Base-by-base conservation (phyloP, 2,797 vertebrate species). In the Anguilla pacifica region DNA sequence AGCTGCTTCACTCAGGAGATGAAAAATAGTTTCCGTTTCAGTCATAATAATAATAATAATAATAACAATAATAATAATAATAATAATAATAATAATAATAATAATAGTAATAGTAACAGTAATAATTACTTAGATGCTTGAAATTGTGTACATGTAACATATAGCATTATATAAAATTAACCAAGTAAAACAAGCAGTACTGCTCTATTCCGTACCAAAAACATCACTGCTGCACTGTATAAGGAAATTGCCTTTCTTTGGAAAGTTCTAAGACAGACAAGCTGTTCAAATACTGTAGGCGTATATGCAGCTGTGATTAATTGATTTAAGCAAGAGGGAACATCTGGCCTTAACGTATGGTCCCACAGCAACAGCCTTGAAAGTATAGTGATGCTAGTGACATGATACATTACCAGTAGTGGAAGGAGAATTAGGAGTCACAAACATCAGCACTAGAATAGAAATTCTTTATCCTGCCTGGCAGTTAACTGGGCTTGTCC, bases 261-360 rank as follows among this genome's bases (percentile, higher is more conserved):
- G 11, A 79, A 82, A 6, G 74, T 19, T n/a, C 19, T 25, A 19
- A 84, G 13, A 82, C 46, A 4, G 25, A 49, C 39, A 82, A 82
- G 46, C 9, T n/a, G 46, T 51, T 82, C 46, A 51, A n/a, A 82
- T 51, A n/a, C 46, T 51, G 43, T 82, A 51, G 43, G 46, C 46
- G 25, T n/a, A n/a, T 49, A 51, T 51, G 46, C 79, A 82, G 46
- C 79, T 35, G 83, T 59, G 83, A 84, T 59, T 84, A 59, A 82
- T 82, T 82, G 46, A 82, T 82, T 82, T 46, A 51, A 82, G 79
- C 79, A 82, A 11, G 46, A 82, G 79, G 79, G 4, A 82, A 61
- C 83, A 85, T 61, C 59, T 61, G 83, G 57, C 53, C 35, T 53
- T 61, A 25, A 59, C 46, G 46, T 51, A 82, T 51, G 22, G 43